Evolutionary conservation across 2,113 vertebrate genomes (phyloP), one percentile per base, ranked within the genome.

Genomic region (Taurulus bubalis): DNA sequence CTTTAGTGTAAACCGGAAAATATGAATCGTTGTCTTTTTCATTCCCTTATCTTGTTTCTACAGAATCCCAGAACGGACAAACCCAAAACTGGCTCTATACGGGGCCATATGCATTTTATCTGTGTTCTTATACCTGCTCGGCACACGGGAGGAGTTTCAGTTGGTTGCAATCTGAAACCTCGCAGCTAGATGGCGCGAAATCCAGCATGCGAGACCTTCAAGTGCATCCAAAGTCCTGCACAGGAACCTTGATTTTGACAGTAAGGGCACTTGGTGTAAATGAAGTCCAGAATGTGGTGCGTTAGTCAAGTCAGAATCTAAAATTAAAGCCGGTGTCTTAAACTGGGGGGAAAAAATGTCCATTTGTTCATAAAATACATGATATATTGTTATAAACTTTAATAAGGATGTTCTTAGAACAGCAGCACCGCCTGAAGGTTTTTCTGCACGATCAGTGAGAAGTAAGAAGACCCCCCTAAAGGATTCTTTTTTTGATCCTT

Each of bases 341-440:
- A 75, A 3, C 30, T 18, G 58, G 20, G 9, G 1, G 38, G 51
- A 32, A 24, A 59, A 55, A 75, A 63, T 58, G 73, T 51, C 67
- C 65, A 66, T 83, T 85, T 72, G 64, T 84, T 82, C 71, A 67
- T 83, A 80, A 77, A 82, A 79, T 22, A 83, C 4, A 6, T 28
- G 26, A 58, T 28, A 28, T 14, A 26, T 26, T 6, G 2, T 22
- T 49, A 86, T 76, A 77, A 77, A 59, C 62, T 58, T 81, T 83
- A 83, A 84, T 76, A 63, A 59, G 38, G 12, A 79, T 79, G 26
- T 60, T 86, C 86, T 91, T 85, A 83, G 76, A 90, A 86, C 84
- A 83, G 58, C 26, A 26, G 14, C 20, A 30, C 30, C 82, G 83
- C 90, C 79, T 18, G 49, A 71, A 75, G 84, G n/a, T 0, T 56